Evolutionary conservation across 1,140 invertebrate species (phyloP).

Genomic region (Phymorhynchus buccinoides): DNA sequence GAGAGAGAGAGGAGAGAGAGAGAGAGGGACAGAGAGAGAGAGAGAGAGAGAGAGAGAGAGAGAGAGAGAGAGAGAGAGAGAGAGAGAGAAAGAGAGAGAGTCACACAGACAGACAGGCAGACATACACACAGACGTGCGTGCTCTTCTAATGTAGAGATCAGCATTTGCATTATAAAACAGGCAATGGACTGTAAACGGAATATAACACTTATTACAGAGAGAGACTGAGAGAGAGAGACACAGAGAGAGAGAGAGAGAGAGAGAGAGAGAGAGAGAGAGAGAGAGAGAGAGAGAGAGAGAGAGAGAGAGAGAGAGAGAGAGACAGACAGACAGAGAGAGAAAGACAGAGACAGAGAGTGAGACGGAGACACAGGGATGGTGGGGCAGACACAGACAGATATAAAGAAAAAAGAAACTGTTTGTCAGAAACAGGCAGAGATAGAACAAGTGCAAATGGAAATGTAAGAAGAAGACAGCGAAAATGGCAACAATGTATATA

Average conservation of each 20-base stretch:
- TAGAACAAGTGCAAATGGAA: too few species aligned
- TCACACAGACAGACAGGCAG: not conserved
- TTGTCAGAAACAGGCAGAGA: not conserved
- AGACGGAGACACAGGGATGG: not conserved
- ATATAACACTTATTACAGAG: conserved; percentile 3
- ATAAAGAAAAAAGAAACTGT: not conserved
- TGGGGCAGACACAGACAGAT: conserved; percentile 8
- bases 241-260: conserved; percentile 27
- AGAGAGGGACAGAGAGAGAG: not conserved
- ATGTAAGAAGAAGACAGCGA: too few species aligned
- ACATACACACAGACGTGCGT: not conserved
- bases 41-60: not conserved
- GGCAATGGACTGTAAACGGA: not conserved
- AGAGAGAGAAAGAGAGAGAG: not conserved
- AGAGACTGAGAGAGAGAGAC: conserved; percentile 27
- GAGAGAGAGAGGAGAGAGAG: not conserved
- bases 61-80: conserved; percentile 6
- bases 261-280: conserved; percentile 22
- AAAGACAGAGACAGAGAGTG: not conserved
- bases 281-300: not conserved
- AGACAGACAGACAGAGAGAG: not conserved
- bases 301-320: not conserved
- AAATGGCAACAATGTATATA: too few species aligned
- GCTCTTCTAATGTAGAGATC: not conserved
- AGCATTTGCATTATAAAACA: not conserved